Evolutionary conservation across 1,140 invertebrate species (phyloP).

Genomic region (Fopius arisanus): DNA sequence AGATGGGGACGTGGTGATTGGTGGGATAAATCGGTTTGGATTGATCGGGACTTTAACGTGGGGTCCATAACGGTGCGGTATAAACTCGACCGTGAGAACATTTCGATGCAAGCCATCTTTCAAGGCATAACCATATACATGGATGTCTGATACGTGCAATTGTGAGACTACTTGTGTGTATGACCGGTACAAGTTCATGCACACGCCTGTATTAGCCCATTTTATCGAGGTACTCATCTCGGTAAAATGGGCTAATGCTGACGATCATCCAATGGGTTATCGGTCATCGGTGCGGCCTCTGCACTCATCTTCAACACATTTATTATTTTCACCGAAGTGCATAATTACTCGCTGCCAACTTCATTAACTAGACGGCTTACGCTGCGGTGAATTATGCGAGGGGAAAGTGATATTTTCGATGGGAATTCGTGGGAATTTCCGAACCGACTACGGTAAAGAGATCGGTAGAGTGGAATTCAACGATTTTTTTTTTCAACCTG

Average conservation of each 20-base stretch:
- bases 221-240: neutral
- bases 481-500: too few species aligned
- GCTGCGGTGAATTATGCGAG: neutral
- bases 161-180: neutral
- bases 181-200: neutral
- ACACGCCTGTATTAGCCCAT: constrained; percentile 9
- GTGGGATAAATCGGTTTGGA: constrained; percentile 13
- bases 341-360: constrained; percentile 35
- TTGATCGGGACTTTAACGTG: constrained; percentile 12
- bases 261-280: constrained; percentile 19
- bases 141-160: constrained; percentile 12
- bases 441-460: too few species aligned
- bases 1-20: neutral
- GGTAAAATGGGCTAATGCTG: neutral
- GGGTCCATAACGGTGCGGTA: constrained; percentile 32
- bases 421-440: too few species aligned
- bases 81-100: constrained; percentile 34
- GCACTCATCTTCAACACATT: constrained; percentile 16
- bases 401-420: too few species aligned
- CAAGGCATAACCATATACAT: constrained; percentile 25
- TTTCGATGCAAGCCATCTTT: constrained; percentile 12
- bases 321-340: constrained; percentile 7
- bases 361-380: too few species aligned
- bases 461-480: too few species aligned
- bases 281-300: constrained; percentile 27